Conservation (phyloP, 35 echinoderm and acorn worm species). For the Ophioderma brevispina region DNA sequence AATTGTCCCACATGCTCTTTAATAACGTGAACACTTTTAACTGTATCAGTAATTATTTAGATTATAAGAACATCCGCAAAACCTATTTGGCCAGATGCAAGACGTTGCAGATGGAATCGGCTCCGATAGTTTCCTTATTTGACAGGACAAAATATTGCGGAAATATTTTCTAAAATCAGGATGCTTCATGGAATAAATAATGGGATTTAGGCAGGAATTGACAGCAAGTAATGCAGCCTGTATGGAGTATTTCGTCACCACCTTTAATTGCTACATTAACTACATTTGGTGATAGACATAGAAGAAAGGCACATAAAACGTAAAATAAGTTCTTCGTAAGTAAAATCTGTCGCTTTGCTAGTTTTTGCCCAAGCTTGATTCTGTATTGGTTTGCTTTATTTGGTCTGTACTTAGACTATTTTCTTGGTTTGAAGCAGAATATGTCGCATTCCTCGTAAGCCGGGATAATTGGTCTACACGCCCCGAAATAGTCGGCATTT, state of each 20-base stretch:
- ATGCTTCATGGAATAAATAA: slow-evolving; percentile 38
- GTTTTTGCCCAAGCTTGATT: not conserved
- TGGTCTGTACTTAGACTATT: not conserved
- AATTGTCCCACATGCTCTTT: no score
- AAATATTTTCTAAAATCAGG: slow-evolving; percentile 39
- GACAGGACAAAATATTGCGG: not conserved
- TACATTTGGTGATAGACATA: slow-evolving; percentile 16
- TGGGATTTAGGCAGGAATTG: slow-evolving; percentile 35
- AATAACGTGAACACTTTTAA: no score
- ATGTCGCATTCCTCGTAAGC: no score
- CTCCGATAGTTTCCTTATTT: no score
- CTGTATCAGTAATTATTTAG: no score
- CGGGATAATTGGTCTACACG: not conserved
- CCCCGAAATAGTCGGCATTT: not conserved
- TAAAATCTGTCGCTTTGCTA: not conserved
- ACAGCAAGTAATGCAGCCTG: not conserved
- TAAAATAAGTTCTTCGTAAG: slow-evolving; percentile 40
- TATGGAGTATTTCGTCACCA: not conserved
- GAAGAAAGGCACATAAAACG: slow-evolving; percentile 27
- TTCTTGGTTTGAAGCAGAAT: no score
- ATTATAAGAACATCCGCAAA: no score
- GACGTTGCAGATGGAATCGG: no score
- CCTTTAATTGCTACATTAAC: not conserved
- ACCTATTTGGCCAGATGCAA: no score
- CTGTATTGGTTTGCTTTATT: no score